Conservation (phyloP, 64 coral and sea anemone genomes). For the Pachyseris speciosa region DNA sequence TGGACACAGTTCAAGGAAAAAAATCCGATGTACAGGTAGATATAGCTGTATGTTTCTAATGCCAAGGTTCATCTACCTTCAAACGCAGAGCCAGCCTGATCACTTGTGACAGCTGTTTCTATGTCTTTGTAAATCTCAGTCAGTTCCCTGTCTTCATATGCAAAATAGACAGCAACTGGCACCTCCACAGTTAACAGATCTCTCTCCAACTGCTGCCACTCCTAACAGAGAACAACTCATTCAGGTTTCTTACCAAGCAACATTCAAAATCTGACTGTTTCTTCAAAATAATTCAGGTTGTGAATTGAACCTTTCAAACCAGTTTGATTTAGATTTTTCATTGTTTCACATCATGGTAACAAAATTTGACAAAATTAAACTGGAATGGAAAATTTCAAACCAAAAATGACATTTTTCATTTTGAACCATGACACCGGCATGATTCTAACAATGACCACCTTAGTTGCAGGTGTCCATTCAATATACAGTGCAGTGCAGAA, state of each 20-base stretch:
- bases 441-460: no score
- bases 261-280: background rate
- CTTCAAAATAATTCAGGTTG: no score
- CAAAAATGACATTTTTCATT: no score
- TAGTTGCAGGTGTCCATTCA: no score
- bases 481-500: no score
- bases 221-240: conserved; percentile 26
- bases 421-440: no score
- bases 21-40: background rate
- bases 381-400: no score
- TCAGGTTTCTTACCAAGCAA: background rate
- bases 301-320: no score
- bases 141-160: conserved; percentile 87
- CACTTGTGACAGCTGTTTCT: conserved; percentile 86
- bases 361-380: no score
- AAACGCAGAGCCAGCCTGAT: conserved; percentile 94
- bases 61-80: conserved; percentile 97
- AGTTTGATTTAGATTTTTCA: no score
- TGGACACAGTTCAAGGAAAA: no score
- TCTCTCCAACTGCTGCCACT: conserved; percentile 88
- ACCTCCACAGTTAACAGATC: conserved; percentile 74
- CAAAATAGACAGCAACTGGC: conserved; percentile 94
- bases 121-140: conserved; percentile 87
- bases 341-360: no score
- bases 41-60: background rate